phyloP scores from a whole-genome alignment of 1,140 invertebrate genomes.

The Gryllus bimaculatus region DNA sequence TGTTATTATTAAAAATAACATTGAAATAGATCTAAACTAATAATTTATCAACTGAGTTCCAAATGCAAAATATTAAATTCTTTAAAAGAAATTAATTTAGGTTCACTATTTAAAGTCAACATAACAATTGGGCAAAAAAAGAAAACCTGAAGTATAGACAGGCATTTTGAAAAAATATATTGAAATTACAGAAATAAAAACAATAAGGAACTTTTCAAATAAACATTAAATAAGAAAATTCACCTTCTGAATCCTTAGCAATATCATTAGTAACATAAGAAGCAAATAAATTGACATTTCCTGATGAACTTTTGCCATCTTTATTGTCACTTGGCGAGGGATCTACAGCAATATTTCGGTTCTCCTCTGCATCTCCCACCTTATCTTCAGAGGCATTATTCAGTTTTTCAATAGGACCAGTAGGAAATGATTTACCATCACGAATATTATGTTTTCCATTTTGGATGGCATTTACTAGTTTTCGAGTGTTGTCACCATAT shows the following conservation, averaged over 20 bases:
- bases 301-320: constrained; percentile 30
- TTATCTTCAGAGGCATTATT: constrained; percentile 45
- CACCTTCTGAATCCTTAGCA: constrained; percentile 45
- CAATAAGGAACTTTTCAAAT: neutral
- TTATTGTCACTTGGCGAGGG: constrained; percentile 25
- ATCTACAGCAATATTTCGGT: constrained; percentile 33
- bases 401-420: constrained; percentile 38
- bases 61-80: too few species aligned
- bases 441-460: constrained; percentile 72
- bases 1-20: too few species aligned
- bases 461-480: constrained; percentile 70
- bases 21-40: too few species aligned
- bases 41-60: too few species aligned
- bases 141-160: too few species aligned
- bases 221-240: constrained; percentile 7
- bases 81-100: too few species aligned
- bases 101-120: too few species aligned
- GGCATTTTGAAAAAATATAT: too few species aligned
- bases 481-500: constrained; percentile 82
- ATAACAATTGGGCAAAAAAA: too few species aligned
- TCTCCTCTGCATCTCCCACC: constrained; percentile 11
- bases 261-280: constrained; percentile 56
- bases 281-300: constrained; percentile 38
- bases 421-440: constrained; percentile 49
- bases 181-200: too few species aligned